phyloP scores from a whole-genome alignment of 2,113 vertebrate genomes.

The Catharus fuscescens region DNA sequence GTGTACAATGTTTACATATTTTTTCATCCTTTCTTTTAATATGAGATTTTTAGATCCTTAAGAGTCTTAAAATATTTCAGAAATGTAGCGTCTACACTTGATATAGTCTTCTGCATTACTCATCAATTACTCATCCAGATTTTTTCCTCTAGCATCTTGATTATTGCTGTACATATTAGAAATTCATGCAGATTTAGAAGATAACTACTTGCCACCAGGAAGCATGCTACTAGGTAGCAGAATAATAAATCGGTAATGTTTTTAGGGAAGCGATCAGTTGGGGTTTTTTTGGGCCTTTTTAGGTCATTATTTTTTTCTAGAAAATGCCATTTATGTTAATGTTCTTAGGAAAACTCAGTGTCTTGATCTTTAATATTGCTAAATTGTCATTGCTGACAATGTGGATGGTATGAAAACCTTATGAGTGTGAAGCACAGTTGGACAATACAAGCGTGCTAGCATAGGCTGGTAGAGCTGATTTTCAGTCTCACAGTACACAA shows the following conservation, averaged over 20 bases:
- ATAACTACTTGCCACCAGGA: neutral
- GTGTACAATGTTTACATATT: neutral
- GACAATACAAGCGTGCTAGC: neutral
- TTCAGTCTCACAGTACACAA: neutral
- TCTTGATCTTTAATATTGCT: neutral
- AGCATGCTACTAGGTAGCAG: rapidly evolving
- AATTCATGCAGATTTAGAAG: neutral
- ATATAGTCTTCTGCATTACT: neutral
- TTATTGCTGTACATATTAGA: neutral
- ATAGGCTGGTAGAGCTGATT: neutral
- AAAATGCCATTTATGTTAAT: neutral
- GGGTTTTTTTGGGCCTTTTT: neutral
- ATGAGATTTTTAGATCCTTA: neutral
- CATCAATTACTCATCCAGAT: neutral
- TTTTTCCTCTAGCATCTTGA: neutral
- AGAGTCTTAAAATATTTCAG: neutral
- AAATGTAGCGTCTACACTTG: neutral
- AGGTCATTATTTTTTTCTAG: neutral
- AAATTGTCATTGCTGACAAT: neutral
- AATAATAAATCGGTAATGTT: neutral
- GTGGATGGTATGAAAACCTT: neutral
- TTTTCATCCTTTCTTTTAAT: neutral
- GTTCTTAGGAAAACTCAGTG: neutral
- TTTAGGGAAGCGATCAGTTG: neutral
- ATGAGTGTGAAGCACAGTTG: neutral